Percentiles rank a stretch among this genome's conserved stretches.
These are phyloP conservation scores for Pseudorectes ferrugineus DNA, from an alignment of 2,113 vertebrate genomes.

Conservation along the genomic window DNA sequence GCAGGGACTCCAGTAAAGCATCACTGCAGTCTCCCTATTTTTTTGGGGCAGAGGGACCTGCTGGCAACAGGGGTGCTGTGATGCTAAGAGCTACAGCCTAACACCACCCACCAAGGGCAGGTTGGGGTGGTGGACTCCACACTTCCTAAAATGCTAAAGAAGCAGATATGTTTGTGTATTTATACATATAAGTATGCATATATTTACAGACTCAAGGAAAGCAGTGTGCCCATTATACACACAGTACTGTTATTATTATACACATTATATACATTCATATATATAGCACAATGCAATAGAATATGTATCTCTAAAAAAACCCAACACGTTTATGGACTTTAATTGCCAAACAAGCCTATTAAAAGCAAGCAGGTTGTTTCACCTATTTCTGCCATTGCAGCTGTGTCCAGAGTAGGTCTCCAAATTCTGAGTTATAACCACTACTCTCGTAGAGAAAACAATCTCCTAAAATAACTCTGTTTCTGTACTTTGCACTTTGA, in stretches of 20 bases:
- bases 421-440: background rate
- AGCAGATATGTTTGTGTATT: background rate
- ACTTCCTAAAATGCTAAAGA: background rate
- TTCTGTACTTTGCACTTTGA: background rate
- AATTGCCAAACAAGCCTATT: background rate
- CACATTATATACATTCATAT: background rate
- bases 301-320: background rate
- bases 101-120: background rate
- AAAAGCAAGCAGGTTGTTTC: background rate
- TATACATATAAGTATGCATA: no score
- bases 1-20: fast-evolving
- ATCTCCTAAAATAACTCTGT: background rate
- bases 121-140: background rate
- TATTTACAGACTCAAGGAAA: background rate
- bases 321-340: background rate
- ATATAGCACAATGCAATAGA: background rate
- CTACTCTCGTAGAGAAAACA: background rate
- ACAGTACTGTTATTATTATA: background rate
- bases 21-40: fast-evolving
- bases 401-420: background rate
- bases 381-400: background rate
- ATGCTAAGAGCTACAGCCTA: background rate
- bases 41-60: background rate
- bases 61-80: background rate
- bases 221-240: background rate